Percentiles rank a stretch among this genome's conserved stretches.
Conservation (phyloP, 2,113 vertebrate species). For the Conger conger region DNA sequence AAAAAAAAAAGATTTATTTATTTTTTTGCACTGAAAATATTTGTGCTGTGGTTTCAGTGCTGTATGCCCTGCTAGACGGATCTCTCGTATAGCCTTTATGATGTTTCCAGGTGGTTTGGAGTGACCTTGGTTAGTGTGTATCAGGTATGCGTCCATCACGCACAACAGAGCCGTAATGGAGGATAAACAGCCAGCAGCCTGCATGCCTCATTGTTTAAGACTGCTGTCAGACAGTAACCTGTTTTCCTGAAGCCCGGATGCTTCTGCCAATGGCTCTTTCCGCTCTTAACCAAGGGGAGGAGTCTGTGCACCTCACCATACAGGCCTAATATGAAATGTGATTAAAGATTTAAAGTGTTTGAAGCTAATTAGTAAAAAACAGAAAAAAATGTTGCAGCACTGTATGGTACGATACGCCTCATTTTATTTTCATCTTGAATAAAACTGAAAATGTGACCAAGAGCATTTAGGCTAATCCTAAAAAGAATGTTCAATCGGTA, state of each 20-base stretch:
- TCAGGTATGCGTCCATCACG: constrained; percentile 37
- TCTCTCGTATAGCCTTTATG: not conserved
- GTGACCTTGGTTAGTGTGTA: constrained; percentile 40
- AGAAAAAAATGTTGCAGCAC: not conserved
- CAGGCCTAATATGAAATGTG: not conserved
- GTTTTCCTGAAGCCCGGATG: not conserved
- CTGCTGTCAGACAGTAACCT: not conserved
- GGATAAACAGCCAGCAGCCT: constrained; percentile 14
- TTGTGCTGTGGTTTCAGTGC: not conserved
- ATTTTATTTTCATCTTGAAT: not conserved
- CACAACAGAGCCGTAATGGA: not conserved
- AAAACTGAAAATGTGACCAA: not conserved
- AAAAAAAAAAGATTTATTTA: too few relatives aligned
- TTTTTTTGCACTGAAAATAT: too few relatives aligned
- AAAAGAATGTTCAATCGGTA: not conserved
- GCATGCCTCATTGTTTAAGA: not conserved
- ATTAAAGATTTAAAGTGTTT: not conserved
- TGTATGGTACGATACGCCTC: not conserved
- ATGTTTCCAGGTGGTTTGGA: constrained; percentile 19
- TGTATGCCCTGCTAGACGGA: not conserved
- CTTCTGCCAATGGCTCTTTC: not conserved
- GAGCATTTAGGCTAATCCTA: not conserved
- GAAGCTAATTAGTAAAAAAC: not conserved
- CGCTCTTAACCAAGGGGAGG: not conserved
- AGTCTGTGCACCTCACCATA: not conserved